Evolutionary conservation across 2,113 vertebrate species (phyloP), one percentile per base, ranked within the genome.

Genomic region (Pseudorhombus dupliciocellatus): DNA sequence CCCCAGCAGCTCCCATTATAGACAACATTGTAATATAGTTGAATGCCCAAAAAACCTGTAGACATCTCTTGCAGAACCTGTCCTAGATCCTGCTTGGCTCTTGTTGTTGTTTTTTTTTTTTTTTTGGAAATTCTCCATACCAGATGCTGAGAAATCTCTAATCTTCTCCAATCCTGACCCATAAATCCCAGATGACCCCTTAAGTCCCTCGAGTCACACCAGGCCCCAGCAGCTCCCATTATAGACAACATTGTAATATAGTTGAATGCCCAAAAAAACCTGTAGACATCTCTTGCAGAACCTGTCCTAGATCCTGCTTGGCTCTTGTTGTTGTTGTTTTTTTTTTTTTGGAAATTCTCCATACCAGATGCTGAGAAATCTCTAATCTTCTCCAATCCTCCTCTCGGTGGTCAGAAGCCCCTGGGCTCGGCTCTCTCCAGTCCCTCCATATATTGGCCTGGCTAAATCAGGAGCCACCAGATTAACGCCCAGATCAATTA

Each of bases 401-500:
- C 60, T 15, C 20, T 53, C n/a, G 62, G 28, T 54, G 55, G 2
- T 71, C 75, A 84, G 78, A 73, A 86, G 83, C 89, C 89, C 42
- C 64, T 6, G 10, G 88, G 56, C 70, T 51, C 65, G 53, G 83
- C 81, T 85, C 84, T 84, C 79, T 80, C 77, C 66, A 31, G 26
- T 10, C 71, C 44, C 66, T 40, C 21, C 54, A 73, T 53, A 84
- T 81, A 83, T 85, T 81, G 87, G 70, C 81, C 77, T 4, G 15
- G 62, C 70, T 84, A 15, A 65, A 54, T 70, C 72, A 53, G 66
- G 40, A 64, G 37, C 46, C 69, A 37, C 54, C 87, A 86, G 92
- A 92, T 92, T 92, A 93, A 87, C 28, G 66, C 75, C 74, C 56
- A 67, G 90, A 89, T 90, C 90, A 93, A 92, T 93, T 91, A 90